Evolutionary conservation across 2,888 invertebrate species (phyloP), one percentile per base, ranked within the genome.

Genomic region (Polymixis lichenea): DNA sequence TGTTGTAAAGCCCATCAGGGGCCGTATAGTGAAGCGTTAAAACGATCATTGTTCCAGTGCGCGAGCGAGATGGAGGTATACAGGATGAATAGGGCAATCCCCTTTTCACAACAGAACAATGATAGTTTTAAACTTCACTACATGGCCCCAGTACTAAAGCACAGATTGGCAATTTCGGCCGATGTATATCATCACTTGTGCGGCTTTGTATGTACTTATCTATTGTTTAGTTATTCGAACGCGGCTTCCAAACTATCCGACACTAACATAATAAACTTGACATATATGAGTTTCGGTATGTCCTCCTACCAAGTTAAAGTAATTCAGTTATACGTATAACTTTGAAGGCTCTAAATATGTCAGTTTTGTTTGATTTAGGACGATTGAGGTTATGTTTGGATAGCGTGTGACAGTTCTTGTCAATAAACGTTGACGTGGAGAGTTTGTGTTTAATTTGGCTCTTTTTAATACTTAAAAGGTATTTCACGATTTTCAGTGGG

Each of bases 181-280:
- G 65, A 72, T 83, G 76, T 83, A 72, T 80, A 85, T 79, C 79
- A 86, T 77, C 80, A 86, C 83, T 87, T 84, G 78, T 84, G 76
- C 17, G 82, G 80, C 75, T 88, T 86, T 84, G 72, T 70, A 46
- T 80, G 58, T 82, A 78, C 79, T 83, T 80, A 73, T 80, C 80
- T 82, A 65, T 76, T 70, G 71, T 75, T 75, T 82, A 82, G 77
- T 77, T 81, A 77, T 72, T 49, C 70, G 72, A 56, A 61, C 61
- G 61, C 28, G 70, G 73, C 73, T 77, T 61, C 73, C 60, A 83
- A 90, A 90, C 82, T 90, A 89, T 82, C 76, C 75, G 75, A 88
- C 84, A 83, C 85, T 86, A 88, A 87, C 83, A 80, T 81, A 90
- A 89, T 89, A 89, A 87, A 87, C 81, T 88, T 88, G 89, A 89